Percentiles rank a stretch among this genome's conserved stretches.
Conservation (phyloP, 2,888 invertebrate genomes). For the Idaea straminata region DNA sequence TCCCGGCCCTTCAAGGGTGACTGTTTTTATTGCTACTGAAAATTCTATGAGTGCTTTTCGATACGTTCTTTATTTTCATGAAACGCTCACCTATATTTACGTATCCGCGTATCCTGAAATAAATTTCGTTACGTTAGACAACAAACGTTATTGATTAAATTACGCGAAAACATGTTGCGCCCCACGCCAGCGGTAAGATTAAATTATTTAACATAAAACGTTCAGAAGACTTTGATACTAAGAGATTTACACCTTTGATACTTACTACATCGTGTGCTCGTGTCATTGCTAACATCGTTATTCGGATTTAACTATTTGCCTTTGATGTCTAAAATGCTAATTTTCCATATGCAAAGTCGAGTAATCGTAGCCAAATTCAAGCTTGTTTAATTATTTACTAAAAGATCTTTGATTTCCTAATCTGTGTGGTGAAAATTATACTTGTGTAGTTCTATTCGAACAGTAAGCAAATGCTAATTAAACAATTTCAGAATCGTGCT, state of each 20-base stretch:
- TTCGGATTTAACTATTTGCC: conserved; percentile 41
- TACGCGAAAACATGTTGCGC: conserved; percentile 57
- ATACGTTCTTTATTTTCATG: conserved; percentile 35
- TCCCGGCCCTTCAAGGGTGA: conserved; percentile 51
- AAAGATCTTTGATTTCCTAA: conserved; percentile 9
- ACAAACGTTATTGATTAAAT: conserved; percentile 64
- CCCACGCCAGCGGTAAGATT: conserved; percentile 53
- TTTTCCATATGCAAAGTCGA: conserved; percentile 21
- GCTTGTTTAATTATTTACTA: conserved; percentile 1
- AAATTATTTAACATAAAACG: conserved; percentile 67
- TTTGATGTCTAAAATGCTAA: conserved; percentile 40
- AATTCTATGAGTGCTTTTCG: conserved; percentile 57
- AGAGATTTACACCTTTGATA: conserved; percentile 54
- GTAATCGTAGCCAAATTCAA: conserved; percentile 10
- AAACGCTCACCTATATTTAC: conserved; percentile 35
- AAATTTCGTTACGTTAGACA: conserved; percentile 46
- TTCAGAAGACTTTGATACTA: conserved; percentile 52
- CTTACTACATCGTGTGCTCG: conserved; percentile 35
- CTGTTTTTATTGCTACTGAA: conserved; percentile 64
- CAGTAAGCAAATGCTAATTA: conserved; percentile 3
- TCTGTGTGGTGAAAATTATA: conserved; percentile 4
- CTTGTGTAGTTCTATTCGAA: neutral
- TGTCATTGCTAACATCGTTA: conserved; percentile 49
- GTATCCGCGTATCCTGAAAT: conserved; percentile 32
- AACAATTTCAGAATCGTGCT: conserved; percentile 2